Percentiles rank a stretch among this genome's conserved stretches.
Conservation (phyloP, 2,797 vertebrate species). For the Nannoperca australis region DNA sequence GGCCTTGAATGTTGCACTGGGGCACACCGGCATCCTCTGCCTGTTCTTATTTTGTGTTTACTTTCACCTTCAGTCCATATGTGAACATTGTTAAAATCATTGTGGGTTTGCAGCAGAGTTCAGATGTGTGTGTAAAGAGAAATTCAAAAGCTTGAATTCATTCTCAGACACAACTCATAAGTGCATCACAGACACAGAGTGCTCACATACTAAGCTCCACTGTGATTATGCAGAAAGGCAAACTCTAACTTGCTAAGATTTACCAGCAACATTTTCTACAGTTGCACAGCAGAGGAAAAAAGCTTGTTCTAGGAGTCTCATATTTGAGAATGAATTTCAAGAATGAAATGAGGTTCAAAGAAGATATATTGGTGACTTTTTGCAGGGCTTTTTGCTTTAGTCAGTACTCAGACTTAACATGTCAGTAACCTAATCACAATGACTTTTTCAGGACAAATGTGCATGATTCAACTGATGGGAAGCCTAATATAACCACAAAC, state of each 20-base stretch:
- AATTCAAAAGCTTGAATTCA: slow-evolving; percentile 26
- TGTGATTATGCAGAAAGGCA: slow-evolving; percentile 46
- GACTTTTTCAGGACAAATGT: background rate
- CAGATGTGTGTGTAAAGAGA: slow-evolving; percentile 31
- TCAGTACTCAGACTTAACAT: background rate
- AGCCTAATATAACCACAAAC: background rate
- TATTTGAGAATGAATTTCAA: slow-evolving; percentile 30
- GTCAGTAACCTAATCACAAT: background rate
- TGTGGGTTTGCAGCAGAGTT: slow-evolving; percentile 34
- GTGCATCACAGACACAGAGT: slow-evolving; percentile 8
- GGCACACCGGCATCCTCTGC: slow-evolving; percentile 10
- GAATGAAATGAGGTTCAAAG: background rate
- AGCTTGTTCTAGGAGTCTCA: background rate
- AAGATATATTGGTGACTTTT: background rate
- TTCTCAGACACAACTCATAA: slow-evolving; percentile 10
- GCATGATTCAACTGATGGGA: background rate
- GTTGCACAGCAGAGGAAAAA: background rate
- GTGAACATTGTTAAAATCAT: slow-evolving; percentile 31
- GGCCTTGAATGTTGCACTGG: slow-evolving; percentile 46
- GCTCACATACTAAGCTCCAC: slow-evolving; percentile 32
- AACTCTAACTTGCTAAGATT: slow-evolving; percentile 41
- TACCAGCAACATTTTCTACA: slow-evolving; percentile 30
- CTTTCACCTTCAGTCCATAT: slow-evolving; percentile 57
- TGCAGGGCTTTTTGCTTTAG: background rate
- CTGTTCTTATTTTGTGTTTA: slow-evolving; percentile 58